Evolutionary conservation across 2,113 vertebrate species (phyloP).

Genomic region (Amphilophus citrinellus): DNA sequence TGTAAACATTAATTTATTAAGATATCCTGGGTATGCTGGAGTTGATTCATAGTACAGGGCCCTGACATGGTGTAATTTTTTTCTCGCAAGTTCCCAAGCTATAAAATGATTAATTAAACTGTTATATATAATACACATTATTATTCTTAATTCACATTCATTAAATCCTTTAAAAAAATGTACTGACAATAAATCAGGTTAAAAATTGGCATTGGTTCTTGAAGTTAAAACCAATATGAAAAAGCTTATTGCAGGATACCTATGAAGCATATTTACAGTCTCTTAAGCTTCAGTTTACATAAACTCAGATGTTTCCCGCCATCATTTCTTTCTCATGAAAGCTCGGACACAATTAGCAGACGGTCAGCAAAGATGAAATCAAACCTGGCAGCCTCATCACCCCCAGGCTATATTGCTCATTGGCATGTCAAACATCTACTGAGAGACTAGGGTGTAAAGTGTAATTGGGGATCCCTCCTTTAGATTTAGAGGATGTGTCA

Average conservation of each 20-base stretch:
- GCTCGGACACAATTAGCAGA: conserved; percentile 4
- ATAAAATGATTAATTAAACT: no score
- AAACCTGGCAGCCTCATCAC: conserved; percentile 39
- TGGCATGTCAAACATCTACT: conserved; percentile 1
- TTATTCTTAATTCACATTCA: not conserved
- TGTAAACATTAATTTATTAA: no score
- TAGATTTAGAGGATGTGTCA: conserved; percentile 46
- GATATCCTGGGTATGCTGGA: no score
- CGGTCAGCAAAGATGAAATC: conserved; percentile 35
- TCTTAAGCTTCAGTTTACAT: not conserved
- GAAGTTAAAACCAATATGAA: conserved; percentile 3
- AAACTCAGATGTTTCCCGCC: not conserved
- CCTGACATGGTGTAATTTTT: no score
- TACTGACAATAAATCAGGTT: not conserved
- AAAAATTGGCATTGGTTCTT: not conserved
- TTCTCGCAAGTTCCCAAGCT: no score
- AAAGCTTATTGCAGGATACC: not conserved
- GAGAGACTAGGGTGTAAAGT: conserved; percentile 27
- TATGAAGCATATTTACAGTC: conserved; percentile 13
- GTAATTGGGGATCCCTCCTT: conserved; percentile 31
- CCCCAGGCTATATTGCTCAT: conserved; percentile 27
- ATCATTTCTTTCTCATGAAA: not conserved
- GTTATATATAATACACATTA: no score
- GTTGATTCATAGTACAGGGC: no score
- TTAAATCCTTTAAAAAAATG: not conserved